Conservation (phyloP, 2,113 vertebrate genomes). For the cattle (Bos taurus) region ARS-UCD2.0 NC_037335.1:63556001-63556500, state of each 20-base stretch:
- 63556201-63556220: slow-evolving; percentile 10
- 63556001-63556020: not conserved
- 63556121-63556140: not conserved
- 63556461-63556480: not conserved
- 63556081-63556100: not conserved
- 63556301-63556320: not conserved
- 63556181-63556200: not conserved
- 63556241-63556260: not conserved
- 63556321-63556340: slow-evolving; percentile 33
- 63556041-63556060: not conserved
- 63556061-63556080: not conserved
- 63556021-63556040: too few relatives aligned
- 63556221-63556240: not conserved
- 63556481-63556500: not conserved
- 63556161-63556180: not conserved
- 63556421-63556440: slow-evolving; percentile 19
- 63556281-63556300: not conserved
- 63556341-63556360: slow-evolving; percentile 21
- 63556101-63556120: not conserved
- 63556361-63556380: slow-evolving; percentile 48
- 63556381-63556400: slow-evolving; percentile 12
- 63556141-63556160: not conserved
- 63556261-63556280: not conserved
- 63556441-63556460: not conserved
- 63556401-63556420: slow-evolving; percentile 43